Conservation (phyloP, 2,113 vertebrate genomes). For the Dipodomys merriami region DNA sequence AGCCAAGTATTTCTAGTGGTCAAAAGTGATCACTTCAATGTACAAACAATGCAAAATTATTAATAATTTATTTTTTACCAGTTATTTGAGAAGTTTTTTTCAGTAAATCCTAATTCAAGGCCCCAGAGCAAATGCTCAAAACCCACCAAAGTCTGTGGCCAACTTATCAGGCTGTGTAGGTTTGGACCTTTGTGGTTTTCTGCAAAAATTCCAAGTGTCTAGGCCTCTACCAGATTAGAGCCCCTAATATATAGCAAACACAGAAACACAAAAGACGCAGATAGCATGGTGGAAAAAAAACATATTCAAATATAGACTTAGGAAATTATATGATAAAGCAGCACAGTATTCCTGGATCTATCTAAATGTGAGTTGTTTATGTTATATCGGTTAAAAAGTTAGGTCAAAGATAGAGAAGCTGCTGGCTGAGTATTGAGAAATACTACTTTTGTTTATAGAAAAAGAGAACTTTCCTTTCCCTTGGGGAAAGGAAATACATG, state of each 20-base stretch:
- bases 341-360: background rate
- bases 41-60: conserved; percentile 25
- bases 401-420: background rate
- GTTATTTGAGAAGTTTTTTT: background rate
- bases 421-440: background rate
- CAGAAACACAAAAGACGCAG: background rate
- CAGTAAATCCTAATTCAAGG: background rate
- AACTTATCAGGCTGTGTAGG: background rate
- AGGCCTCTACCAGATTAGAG: background rate
- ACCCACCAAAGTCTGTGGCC: background rate
- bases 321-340: background rate
- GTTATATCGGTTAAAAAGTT: background rate
- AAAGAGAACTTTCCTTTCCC: background rate
- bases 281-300: background rate
- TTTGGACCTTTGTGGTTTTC: background rate
- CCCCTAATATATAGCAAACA: background rate
- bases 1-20: background rate
- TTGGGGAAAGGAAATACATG: background rate
- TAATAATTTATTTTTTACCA: background rate
- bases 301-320: background rate
- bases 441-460: background rate
- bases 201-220: background rate
- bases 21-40: conserved; percentile 46
- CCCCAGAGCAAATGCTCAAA: background rate
- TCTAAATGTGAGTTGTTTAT: background rate